These are phyloP conservation scores for Brachyalestes nurse DNA, from an alignment of 2,797 vertebrate species.

Conservation along the genomic window DNA sequence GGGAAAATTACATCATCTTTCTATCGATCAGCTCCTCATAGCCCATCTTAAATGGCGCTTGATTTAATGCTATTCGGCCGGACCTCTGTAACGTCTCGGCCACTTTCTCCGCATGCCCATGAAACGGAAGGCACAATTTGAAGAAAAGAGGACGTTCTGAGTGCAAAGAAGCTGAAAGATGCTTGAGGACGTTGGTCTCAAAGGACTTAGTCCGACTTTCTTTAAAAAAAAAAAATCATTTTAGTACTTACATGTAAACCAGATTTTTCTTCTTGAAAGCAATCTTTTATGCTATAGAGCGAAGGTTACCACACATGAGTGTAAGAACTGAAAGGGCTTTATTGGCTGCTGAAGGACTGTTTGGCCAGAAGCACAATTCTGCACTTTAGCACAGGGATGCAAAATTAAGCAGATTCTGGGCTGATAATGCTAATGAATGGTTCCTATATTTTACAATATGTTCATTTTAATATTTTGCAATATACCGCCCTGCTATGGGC, in stretches of 20 bases:
- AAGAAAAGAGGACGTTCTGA: not conserved
- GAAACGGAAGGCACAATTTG: slow-evolving; percentile 5
- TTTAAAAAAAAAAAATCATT: not conserved
- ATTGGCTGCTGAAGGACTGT: not conserved
- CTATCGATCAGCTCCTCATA: slow-evolving; percentile 68
- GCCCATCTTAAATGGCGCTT: slow-evolving; percentile 48
- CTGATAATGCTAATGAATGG: no score
- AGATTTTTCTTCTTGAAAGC: not conserved
- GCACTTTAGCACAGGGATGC: not conserved
- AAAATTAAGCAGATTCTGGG: not conserved
- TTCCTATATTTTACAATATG: no score
- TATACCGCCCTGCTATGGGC: no score
- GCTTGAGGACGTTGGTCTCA: not conserved
- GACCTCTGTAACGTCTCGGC: slow-evolving; percentile 22
- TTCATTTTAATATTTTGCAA: no score
- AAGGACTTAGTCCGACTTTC: slow-evolving; percentile 5
- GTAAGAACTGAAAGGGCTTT: not conserved
- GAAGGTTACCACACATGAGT: not conserved
- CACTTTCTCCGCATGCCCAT: slow-evolving; percentile 1
- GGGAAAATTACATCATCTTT: slow-evolving; percentile 70
- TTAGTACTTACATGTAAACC: not conserved
- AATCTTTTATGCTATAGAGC: not conserved
- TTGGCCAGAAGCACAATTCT: not conserved
- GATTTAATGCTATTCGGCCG: slow-evolving; percentile 34
- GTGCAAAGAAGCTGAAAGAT: not conserved